Evolutionary conservation across 2,888 invertebrate species (phyloP).

Genomic region (Augiades crinisus): DNA sequence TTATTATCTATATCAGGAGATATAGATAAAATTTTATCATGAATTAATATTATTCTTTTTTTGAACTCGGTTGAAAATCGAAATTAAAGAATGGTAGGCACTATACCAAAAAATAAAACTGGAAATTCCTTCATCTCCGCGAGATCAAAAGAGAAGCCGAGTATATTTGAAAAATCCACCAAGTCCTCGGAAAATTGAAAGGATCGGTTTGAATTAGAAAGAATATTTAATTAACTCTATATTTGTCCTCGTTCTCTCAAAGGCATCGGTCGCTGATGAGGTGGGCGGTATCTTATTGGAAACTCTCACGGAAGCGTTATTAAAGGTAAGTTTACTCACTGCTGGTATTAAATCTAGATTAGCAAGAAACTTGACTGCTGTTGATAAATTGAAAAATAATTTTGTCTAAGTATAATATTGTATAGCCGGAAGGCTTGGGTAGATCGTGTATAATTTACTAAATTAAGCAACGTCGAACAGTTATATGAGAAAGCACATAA

Average conservation of each 20-base stretch:
- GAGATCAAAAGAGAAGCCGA: conserved; percentile 28
- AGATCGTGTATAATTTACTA: too few relatives aligned
- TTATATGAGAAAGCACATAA: too few relatives aligned
- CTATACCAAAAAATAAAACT: neutral
- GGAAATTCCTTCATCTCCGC: conserved; percentile 27
- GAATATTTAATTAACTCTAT: conserved; percentile 23
- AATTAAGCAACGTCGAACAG: too few relatives aligned
- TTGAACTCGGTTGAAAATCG: too few relatives aligned
- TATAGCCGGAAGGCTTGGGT: too few relatives aligned
- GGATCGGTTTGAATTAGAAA: conserved; percentile 12
- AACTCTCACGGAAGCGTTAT: conserved; percentile 12
- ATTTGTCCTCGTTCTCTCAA: conserved; percentile 23
- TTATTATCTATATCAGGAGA: too few relatives aligned
- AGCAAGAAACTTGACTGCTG: conserved; percentile 8
- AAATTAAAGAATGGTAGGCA: too few relatives aligned
- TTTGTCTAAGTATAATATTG: neutral
- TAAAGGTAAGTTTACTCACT: conserved; percentile 6
- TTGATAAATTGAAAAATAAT: conserved; percentile 3
- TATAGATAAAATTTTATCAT: too few relatives aligned
- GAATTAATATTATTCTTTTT: too few relatives aligned
- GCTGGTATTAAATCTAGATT: conserved; percentile 12
- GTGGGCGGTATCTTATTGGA: conserved; percentile 17
- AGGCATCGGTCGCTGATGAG: conserved; percentile 15
- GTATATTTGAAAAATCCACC: conserved; percentile 20
- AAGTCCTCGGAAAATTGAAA: conserved; percentile 13